Evolutionary conservation across 2,113 vertebrate genomes (phyloP).

Genomic region (Heptranchias perlo): DNA sequence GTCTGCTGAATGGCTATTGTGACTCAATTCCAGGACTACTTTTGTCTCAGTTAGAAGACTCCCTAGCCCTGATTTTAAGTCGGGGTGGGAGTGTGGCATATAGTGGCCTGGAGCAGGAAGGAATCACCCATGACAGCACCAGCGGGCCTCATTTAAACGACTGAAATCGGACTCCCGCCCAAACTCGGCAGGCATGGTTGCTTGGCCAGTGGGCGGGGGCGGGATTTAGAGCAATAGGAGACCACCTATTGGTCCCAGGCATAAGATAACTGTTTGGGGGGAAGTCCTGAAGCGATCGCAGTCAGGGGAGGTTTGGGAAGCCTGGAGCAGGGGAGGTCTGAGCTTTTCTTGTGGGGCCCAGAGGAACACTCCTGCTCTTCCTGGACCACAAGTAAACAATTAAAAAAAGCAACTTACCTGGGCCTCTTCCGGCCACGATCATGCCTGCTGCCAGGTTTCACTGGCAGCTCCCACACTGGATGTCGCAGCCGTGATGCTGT

Average conservation of each 20-base stretch:
- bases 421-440: not conserved
- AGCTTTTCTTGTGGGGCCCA: not conserved
- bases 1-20: too few species aligned
- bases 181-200: too few species aligned
- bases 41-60: too few species aligned
- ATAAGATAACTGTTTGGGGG: not conserved
- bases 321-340: not conserved
- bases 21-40: too few species aligned
- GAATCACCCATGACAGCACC: not conserved
- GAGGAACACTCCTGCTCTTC: not conserved
- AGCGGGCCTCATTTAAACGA: not conserved
- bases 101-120: not conserved
- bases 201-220: too few species aligned
- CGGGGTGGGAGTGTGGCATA: not conserved
- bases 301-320: not conserved
- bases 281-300: not conserved
- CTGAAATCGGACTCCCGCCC: not conserved
- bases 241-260: not conserved
- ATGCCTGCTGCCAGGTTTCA: not conserved
- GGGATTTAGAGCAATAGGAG: not conserved
- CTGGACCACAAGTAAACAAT: not conserved
- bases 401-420: not conserved
- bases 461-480: not conserved
- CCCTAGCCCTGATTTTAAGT: too few species aligned
- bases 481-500: not conserved